These are phyloP conservation scores for Phrynocephalus vlangalii DNA, from an alignment of 2,797 vertebrate species.

Conservation along the genomic window DNA sequence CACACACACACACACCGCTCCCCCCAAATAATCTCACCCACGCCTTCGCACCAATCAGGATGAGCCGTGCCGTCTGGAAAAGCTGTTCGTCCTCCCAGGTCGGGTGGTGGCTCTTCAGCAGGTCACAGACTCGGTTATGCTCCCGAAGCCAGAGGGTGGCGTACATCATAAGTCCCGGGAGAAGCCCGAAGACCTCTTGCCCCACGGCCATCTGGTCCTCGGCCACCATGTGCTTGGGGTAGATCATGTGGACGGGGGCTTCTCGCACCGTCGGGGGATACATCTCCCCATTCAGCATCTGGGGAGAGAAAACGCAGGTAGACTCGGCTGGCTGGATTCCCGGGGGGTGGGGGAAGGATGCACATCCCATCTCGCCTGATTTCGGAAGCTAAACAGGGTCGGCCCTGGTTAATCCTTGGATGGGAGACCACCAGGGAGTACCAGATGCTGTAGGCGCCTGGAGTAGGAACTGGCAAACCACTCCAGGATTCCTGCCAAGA, in stretches of 20 bases:
- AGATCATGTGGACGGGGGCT: constrained; percentile 86
- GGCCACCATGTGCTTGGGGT: constrained; percentile 75
- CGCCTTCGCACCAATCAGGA: constrained; percentile 88
- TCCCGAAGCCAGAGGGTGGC: constrained; percentile 94
- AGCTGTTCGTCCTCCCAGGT: constrained; percentile 95
- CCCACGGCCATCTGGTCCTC: constrained; percentile 84
- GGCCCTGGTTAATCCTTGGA: too few species aligned
- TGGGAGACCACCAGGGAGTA: too few species aligned
- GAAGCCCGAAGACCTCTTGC: constrained; percentile 90
- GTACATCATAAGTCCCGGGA: constrained; percentile 89
- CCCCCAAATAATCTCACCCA: too few species aligned
- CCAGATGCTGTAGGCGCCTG: too few species aligned
- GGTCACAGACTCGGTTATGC: constrained; percentile 94
- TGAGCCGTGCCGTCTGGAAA: constrained; percentile 92
- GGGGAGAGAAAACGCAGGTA: background rate
- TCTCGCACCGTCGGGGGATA: constrained; percentile 86
- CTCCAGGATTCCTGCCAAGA: too few species aligned
- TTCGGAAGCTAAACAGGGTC: too few species aligned
- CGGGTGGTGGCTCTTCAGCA: constrained; percentile 89
- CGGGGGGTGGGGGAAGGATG: too few species aligned
- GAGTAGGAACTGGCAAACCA: too few species aligned
- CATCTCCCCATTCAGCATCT: constrained; percentile 86
- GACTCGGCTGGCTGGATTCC: background rate
- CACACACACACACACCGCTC: too few species aligned
- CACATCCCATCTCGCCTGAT: too few species aligned